Base-by-base conservation (phyloP, 2,888 invertebrate species). In the Megastigmus dorsalis region DNA sequence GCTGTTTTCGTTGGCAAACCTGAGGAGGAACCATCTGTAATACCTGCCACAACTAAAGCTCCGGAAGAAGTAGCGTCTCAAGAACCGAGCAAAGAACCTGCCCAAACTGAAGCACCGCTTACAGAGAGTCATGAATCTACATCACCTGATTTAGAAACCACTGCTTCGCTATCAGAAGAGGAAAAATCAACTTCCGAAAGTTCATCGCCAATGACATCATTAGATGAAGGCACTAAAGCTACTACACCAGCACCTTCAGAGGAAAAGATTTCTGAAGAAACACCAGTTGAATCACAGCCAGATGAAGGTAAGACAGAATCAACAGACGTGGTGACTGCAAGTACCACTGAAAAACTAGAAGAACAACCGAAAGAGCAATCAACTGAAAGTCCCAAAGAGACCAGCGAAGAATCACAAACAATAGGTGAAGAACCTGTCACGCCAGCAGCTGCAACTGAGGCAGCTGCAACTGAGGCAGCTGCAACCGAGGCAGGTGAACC, bases 181-280 rank as follows among this genome's bases (percentile, higher is more conserved):
- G 74, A 83, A 74, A 88, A 88, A 80, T 74, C 79, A 67, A 85
- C 63, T 36, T 18, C 54, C 63, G 41, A 65, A 28, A 28, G 9
- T 18, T 9, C 69, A 6, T 30, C 68, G 1, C 71, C 60, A 63
- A 50, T 54, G 54, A n/a, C 36, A 1, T n/a, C 65, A 4, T 15
- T 15, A 9, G 60, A 63, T 6, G 62, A 45, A 69, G 26, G 48
- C 3, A 45, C 60, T 0, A 33, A 45, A 9, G 36, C 36, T 28
- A 23, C 71, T 15, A 74, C 67, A 57, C 6, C 60, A 10, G 75
- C 67, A 57, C 6, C 60, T 13, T 10, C 41, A 3, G 43, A 33
- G 10, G n/a, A 10, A n/a, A 62, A 48, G 3, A 18, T 6, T 6
- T 18, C 52, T 10, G 41, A 67, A 13, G 60, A 75, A 38, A 23